phyloP scores from a whole-genome alignment of 2,113 vertebrate species.

The Rutilus rutilus region DNA sequence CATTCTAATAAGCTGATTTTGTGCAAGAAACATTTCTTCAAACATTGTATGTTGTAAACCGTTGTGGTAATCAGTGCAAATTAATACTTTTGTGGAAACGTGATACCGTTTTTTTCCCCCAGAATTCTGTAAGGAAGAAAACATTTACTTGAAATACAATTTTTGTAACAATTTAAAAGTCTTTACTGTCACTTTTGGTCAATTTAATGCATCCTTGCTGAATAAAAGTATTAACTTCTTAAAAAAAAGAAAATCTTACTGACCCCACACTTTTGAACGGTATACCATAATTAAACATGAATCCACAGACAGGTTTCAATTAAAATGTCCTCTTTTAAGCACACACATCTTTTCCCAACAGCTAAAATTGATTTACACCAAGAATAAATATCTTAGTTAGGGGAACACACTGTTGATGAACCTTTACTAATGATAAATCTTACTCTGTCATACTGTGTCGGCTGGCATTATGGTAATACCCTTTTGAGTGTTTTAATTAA shows the following conservation, averaged over 20 bases:
- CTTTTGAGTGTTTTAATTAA: background rate
- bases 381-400: background rate
- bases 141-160: background rate
- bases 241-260: background rate
- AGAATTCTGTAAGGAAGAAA: background rate
- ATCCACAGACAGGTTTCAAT: slow-evolving; percentile 1
- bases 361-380: background rate
- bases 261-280: background rate
- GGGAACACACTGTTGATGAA: background rate
- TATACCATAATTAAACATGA: background rate
- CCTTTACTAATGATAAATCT: background rate
- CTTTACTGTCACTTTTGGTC: background rate
- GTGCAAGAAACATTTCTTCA: background rate
- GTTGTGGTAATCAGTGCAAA: too few species aligned
- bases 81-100: too few species aligned
- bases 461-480: background rate
- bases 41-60: background rate
- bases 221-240: background rate
- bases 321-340: slow-evolving; percentile 3
- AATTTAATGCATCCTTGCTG: background rate
- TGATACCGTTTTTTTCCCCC: too few species aligned
- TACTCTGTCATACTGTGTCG: background rate
- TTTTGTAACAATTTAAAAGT: background rate
- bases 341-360: background rate
- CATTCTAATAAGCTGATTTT: background rate